Conservation (phyloP, 1,140 invertebrate genomes). For the Batillaria attramentaria region DNA sequence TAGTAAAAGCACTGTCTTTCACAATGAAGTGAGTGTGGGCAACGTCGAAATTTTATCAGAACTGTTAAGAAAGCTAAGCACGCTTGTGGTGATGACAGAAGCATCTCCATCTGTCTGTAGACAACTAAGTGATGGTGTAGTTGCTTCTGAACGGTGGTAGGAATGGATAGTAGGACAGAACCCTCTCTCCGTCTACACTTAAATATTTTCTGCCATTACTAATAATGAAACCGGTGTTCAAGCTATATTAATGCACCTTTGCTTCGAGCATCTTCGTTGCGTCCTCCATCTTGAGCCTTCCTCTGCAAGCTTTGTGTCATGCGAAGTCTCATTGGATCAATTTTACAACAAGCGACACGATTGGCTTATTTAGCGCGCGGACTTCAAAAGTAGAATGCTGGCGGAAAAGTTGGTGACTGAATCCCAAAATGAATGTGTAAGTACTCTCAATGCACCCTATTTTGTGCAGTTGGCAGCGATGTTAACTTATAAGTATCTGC, state of each 20-base stretch:
- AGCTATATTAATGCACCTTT: constrained; percentile 39
- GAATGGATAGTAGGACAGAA: no score
- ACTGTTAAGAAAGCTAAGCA: no score
- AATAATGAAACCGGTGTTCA: background rate
- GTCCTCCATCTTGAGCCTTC: constrained; percentile 48
- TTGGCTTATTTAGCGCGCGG: background rate
- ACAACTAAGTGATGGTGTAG: no score
- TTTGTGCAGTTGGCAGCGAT: no score
- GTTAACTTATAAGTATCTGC: no score
- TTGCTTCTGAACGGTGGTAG: no score
- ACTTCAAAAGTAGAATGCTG: background rate
- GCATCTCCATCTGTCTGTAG: no score
- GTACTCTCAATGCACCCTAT: background rate
- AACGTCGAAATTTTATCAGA: no score
- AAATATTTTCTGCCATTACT: background rate
- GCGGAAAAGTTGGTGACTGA: background rate
- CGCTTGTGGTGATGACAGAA: no score
- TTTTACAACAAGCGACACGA: background rate
- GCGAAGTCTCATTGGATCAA: background rate
- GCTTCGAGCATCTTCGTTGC: constrained; percentile 48
- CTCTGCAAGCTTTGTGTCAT: background rate
- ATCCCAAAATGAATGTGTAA: background rate
- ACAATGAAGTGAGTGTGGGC: no score
- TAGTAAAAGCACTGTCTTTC: no score
- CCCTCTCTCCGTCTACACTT: background rate